Evolutionary conservation across 1,140 invertebrate genomes (phyloP), one percentile per base, ranked within the genome.

Genomic region (Zaprionus ghesquierei): DNA sequence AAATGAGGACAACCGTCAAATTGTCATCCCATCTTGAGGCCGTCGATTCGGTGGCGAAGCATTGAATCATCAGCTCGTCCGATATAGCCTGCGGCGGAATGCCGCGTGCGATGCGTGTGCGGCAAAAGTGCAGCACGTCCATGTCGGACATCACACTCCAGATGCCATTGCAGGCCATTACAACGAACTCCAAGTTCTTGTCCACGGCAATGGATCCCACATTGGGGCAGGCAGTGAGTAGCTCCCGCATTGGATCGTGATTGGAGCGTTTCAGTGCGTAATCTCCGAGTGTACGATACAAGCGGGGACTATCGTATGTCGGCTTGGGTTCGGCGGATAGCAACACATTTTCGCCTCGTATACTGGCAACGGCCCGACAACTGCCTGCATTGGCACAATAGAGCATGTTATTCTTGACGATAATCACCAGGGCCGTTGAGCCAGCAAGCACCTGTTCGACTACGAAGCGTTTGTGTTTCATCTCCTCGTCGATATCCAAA

Each of bases 301-400:
- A 23, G 2, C 15, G 15, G 5, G 38, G 15, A 20, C 46, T 31
- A 5, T 60, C 54, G 0, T 22, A 20, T 2, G 10, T 31, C 25
- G 41, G 25, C 2, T 31, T 12, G 5, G 15, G 58, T 9, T 60
- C 58, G 25, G 46, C 41, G 23, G 58, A 31, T 1, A 60, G 41
- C 27, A 49, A 4, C 5, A 31, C n/a, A 2, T 3, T 4, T 1
- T n/a, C 10, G 15, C 58, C 58, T 5, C 12, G 5, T 6, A 60
- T 12, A n/a, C 58, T 60, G 25, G 41, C 58, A 13, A 60, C 31
- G 25, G 58, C 58, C 25, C 41, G 41, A 4, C 38, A 46, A 46
- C 31, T 31, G 15, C 58, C 58, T 12, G 15, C 58, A 49, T 60
- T 60, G 15, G 41, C 58, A 29, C 58, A 60, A 25, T 49, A 60